Conservation (phyloP, 2,888 invertebrate species). For the Bursaphelenchus okinawaensis region DNA sequence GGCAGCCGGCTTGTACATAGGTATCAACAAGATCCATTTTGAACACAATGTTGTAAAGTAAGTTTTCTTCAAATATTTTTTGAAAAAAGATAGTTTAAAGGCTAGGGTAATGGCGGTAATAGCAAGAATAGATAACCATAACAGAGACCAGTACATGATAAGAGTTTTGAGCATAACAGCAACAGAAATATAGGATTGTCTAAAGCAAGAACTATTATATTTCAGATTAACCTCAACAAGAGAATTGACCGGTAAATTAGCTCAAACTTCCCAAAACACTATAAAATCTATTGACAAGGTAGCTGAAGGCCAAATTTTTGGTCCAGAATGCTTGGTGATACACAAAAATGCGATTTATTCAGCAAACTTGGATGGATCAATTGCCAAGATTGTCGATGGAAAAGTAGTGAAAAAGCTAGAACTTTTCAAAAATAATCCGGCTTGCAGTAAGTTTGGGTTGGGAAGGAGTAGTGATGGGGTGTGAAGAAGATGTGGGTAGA, state of each 20-base stretch:
- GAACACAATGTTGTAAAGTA: conserved; percentile 10
- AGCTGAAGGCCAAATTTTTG: conserved; percentile 7
- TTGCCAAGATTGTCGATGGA: conserved; percentile 14
- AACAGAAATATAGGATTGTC: not conserved
- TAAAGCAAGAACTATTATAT: no score
- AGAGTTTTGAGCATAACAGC: not conserved
- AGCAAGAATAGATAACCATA: not conserved
- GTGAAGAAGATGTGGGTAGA: no score
- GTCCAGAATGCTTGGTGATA: conserved; percentile 9
- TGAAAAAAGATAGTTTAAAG: no score
- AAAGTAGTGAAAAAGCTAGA: conserved; percentile 12
- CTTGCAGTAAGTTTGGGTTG: conserved; percentile 2
- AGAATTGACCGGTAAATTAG: not conserved
- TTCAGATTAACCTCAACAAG: not conserved
- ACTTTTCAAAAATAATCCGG: conserved; percentile 1
- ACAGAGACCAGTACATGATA: no score
- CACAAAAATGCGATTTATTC: conserved; percentile 7
- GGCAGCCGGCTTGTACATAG: not conserved
- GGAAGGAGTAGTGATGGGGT: no score
- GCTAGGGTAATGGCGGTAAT: not conserved
- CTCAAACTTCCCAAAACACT: not conserved
- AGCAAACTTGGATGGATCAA: conserved; percentile 1
- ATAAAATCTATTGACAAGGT: not conserved
- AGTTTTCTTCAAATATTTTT: no score
- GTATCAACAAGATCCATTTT: not conserved